Evolutionary conservation across 2,888 invertebrate genomes (phyloP), one percentile per base, ranked within the genome.

Genomic region (Antheraea yamamai): DNA sequence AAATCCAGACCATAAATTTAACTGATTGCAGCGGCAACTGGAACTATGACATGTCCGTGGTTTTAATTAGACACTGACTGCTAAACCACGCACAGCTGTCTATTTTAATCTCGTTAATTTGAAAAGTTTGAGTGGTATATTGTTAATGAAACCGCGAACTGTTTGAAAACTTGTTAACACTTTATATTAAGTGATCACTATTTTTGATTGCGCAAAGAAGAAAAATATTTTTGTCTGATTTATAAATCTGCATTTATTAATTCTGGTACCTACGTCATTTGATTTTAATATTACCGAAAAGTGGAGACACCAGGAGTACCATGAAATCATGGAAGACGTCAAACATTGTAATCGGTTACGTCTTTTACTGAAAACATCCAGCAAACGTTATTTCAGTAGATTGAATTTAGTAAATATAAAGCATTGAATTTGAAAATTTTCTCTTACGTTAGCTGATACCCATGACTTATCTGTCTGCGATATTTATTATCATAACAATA

Each of bases 1-100:
- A 66, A 66, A 26, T 30, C 16, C 16, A 14, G 30, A 66, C 14
- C 64, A 30, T 26, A 66, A 66, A 66, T 66, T 30, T 26, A 30
- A 66, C 16, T 30, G 64, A 66, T 66, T 66, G 26, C 16, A 66
- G 26, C 26, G 16, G 64, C 16, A 30, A 16, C 12, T 12, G 26
- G 26, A 66, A 66, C 64, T 66, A 66, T 66, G 64, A 16, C 47
- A 12, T 3, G 64, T 26, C 30, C 18, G 64, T 30, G 64, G 64
- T 66, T 66, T 66, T 66, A 66, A 66, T 66, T 66, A 66, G 64
- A 61, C 64, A 20, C 64, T 66, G 64, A 26, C 26, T 66, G 64
- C 64, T 66, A 66, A 66, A 66, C 64, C 64, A 66, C 64, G 64
- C 64, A 66, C 26, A 16, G 30, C 30, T 0, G 64, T 20, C 64